phyloP scores from a whole-genome alignment of 2,797 vertebrate species.

The Myiotriccus ornatus region DNA sequence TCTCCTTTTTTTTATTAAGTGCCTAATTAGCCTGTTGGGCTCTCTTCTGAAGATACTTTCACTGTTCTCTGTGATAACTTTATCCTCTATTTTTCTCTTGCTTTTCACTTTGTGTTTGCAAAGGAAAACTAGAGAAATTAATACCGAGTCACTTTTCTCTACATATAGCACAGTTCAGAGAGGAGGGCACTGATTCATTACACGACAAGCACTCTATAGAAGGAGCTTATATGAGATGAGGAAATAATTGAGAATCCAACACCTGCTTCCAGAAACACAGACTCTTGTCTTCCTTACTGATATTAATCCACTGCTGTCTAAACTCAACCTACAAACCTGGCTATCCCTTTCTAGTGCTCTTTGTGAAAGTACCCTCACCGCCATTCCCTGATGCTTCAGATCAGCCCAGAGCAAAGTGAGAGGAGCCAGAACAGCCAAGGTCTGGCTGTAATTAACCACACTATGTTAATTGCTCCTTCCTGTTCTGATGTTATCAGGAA shows the following conservation, averaged over 20 bases:
- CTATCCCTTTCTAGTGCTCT: neutral
- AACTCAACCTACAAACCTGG: neutral
- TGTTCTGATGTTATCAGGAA: neutral
- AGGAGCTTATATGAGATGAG: neutral
- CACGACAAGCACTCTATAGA: neutral
- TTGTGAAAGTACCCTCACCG: neutral
- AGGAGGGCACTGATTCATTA: neutral
- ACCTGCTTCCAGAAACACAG: neutral
- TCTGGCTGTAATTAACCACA: constrained; percentile 17
- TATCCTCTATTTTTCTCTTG: neutral
- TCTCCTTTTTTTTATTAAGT: neutral
- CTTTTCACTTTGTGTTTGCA: neutral
- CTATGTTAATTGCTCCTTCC: constrained; percentile 13
- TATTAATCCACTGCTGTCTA: neutral
- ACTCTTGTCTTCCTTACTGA: neutral
- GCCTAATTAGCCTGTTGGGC: neutral
- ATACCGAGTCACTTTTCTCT: neutral
- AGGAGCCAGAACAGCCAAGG: neutral
- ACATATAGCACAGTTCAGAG: neutral
- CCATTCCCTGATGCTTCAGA: neutral
- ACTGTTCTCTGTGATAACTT: neutral
- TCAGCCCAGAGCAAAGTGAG: neutral
- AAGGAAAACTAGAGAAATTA: neutral
- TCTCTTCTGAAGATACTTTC: neutral
- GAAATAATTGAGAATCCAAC: neutral